A percentile compares a stretch with the other conserved stretches of the same genome.
These are phyloP conservation scores for Spermophilus dauricus DNA, from an alignment of 2,113 vertebrate genomes.

Conservation along the genomic window DNA sequence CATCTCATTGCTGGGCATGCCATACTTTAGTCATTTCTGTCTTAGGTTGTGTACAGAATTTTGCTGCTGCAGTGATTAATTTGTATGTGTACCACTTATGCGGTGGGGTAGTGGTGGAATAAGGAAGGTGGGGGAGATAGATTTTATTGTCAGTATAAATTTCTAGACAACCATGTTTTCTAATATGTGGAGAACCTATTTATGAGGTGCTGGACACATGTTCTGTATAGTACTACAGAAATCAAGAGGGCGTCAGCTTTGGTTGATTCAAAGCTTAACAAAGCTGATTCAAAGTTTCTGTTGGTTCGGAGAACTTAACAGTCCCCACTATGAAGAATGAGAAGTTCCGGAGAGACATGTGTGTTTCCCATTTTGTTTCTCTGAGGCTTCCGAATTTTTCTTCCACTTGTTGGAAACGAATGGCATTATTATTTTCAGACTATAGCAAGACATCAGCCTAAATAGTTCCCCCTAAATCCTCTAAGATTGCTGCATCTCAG, in stretches of 20 bases:
- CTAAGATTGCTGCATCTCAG: neutral
- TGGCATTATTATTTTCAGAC: conserved; percentile 7
- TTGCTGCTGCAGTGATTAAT: conserved; percentile 9
- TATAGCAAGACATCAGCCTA: neutral
- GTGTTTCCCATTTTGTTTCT: neutral
- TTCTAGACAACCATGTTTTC: neutral
- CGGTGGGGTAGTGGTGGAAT: no score
- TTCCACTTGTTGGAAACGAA: neutral
- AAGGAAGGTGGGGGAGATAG: neutral
- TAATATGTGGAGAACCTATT: conserved; percentile 31
- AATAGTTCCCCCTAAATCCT: neutral
- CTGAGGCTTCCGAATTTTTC: neutral
- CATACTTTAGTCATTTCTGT: neutral
- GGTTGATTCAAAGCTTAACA: neutral
- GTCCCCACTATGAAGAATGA: neutral
- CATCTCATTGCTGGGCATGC: neutral
- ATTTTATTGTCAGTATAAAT: neutral
- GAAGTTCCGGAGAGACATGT: neutral
- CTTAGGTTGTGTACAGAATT: neutral
- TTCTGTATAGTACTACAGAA: neutral
- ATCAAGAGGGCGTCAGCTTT: neutral
- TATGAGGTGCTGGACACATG: neutral
- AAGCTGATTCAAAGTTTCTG: neutral
- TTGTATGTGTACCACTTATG: neutral
- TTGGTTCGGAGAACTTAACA: neutral